Percentiles rank a stretch among this genome's conserved stretches.
Conservation (phyloP, 2,797 vertebrate genomes). For the Hemibagrus guttatus region DNA sequence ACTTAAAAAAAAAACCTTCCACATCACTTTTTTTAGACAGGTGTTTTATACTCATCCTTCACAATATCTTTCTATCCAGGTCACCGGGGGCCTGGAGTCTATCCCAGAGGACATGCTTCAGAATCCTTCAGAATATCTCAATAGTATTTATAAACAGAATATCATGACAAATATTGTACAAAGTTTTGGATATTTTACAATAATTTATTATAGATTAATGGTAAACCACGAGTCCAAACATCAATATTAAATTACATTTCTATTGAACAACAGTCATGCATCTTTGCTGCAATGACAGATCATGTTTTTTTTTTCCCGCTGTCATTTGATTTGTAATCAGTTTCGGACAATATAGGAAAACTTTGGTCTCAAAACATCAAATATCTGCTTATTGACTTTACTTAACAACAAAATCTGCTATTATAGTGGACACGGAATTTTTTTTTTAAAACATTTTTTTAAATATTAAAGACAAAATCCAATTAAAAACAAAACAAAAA, state of each 20-base stretch:
- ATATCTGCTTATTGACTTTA: background rate
- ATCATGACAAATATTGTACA: background rate
- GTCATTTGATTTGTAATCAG: background rate
- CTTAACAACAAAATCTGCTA: background rate
- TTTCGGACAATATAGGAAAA: background rate
- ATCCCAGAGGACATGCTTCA: no score
- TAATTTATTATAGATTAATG: conserved; percentile 14
- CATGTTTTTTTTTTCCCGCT: background rate
- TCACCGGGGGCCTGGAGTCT: no score
- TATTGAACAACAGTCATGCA: background rate
- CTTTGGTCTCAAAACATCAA: conserved; percentile 1
- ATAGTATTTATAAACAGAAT: conserved; percentile 2
- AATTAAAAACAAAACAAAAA: background rate
- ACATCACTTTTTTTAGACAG: conserved; percentile 8
- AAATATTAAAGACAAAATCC: background rate
- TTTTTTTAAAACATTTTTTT: background rate
- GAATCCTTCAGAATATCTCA: background rate
- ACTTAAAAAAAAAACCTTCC: conserved; percentile 4
- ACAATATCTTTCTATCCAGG: background rate
- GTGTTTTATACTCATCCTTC: conserved; percentile 19
- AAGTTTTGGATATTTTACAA: background rate
- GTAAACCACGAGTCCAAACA: background rate
- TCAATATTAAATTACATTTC: background rate
- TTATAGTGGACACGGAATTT: no score
- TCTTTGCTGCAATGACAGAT: background rate